phyloP scores from a whole-genome alignment of 2,113 vertebrate genomes.

The Apeltes quadracus region DNA sequence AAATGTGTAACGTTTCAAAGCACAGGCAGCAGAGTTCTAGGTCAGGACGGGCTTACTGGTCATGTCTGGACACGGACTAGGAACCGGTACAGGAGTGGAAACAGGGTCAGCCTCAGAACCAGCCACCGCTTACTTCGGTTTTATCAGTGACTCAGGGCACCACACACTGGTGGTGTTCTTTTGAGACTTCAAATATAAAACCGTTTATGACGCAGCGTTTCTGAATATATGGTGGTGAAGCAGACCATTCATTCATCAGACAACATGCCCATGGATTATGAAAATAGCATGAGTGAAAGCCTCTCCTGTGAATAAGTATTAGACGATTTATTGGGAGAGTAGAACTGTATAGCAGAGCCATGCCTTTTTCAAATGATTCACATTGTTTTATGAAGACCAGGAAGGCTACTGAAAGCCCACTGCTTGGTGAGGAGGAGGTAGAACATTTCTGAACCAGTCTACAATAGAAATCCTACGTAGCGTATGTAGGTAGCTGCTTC shows the following conservation, averaged over 20 bases:
- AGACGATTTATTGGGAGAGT: background rate
- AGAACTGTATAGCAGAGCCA: background rate
- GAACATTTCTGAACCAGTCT: background rate
- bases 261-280: too few species aligned
- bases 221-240: too few species aligned
- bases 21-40: background rate
- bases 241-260: too few species aligned
- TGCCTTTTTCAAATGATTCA: background rate
- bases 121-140: slow-evolving; percentile 52
- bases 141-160: slow-evolving; percentile 65
- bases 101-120: slow-evolving; percentile 71
- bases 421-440: too few species aligned
- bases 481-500: too few species aligned
- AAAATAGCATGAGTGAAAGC: too few species aligned
- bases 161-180: too few species aligned
- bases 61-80: slow-evolving; percentile 63
- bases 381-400: background rate
- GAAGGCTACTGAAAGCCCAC: background rate
- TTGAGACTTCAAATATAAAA: too few species aligned
- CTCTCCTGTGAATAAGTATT: too few species aligned
- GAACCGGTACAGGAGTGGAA: slow-evolving; percentile 66
- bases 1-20: background rate
- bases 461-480: background rate
- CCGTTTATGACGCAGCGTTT: too few species aligned
- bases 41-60: slow-evolving; percentile 53